Conservation (phyloP, 1,140 invertebrate species). For the Solen grandis region DNA sequence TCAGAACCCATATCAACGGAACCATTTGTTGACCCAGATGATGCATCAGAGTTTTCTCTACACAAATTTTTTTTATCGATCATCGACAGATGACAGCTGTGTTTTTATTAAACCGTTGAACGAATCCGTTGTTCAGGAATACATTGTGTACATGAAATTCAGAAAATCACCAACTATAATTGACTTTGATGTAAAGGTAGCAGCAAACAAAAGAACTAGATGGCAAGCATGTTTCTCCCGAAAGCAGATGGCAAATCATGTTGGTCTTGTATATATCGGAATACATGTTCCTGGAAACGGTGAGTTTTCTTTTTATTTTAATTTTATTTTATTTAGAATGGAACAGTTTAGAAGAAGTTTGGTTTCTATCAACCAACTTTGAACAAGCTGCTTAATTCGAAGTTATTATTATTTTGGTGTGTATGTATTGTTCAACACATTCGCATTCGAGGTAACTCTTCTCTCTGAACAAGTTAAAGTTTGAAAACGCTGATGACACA, state of each 20-base stretch:
- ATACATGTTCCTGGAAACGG: constrained; percentile 14
- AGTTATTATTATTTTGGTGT: too few relatives aligned
- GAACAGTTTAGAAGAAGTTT: too few relatives aligned
- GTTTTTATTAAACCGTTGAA: constrained; percentile 12
- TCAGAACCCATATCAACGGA: background rate
- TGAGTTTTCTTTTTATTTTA: too few relatives aligned
- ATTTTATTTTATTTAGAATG: too few relatives aligned
- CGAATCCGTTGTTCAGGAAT: background rate
- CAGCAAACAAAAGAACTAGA: background rate
- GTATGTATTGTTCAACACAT: too few relatives aligned
- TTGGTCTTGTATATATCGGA: background rate
- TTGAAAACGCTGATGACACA: too few relatives aligned
- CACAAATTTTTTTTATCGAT: constrained; percentile 29
- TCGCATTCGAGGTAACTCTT: too few relatives aligned
- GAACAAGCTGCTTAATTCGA: too few relatives aligned
- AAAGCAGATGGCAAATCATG: constrained; percentile 16
- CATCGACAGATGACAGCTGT: constrained; percentile 10
- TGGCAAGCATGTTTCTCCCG: constrained; percentile 21
- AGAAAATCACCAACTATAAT: constrained; percentile 2
- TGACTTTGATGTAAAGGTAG: constrained; percentile 12
- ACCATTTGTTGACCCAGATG: too few relatives aligned
- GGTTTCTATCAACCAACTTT: too few relatives aligned
- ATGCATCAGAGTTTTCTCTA: too few relatives aligned
- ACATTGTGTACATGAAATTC: constrained; percentile 12
- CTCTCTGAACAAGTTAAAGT: too few relatives aligned